Conservation (phyloP, 2,113 vertebrate species). For the Pristiophorus japonicus region DNA sequence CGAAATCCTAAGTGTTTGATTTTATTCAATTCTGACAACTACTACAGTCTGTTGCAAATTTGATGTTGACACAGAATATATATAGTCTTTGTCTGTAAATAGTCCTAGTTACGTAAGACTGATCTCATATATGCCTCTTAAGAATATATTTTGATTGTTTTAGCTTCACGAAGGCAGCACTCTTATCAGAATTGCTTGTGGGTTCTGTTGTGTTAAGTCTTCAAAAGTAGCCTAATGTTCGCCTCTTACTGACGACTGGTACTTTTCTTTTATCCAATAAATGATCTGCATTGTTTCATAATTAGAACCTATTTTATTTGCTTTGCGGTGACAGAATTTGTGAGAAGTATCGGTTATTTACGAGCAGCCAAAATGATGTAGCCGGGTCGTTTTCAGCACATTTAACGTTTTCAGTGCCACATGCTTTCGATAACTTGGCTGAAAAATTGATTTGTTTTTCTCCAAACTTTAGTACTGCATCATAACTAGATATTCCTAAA, state of each 20-base stretch:
- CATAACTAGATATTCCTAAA: not conserved
- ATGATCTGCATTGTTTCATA: slow-evolving; percentile 27
- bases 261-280: slow-evolving; percentile 11
- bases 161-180: slow-evolving; percentile 13
- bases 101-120: slow-evolving; percentile 19
- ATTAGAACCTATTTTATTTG: not conserved
- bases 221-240: not conserved
- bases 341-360: not conserved
- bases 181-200: slow-evolving; percentile 1
- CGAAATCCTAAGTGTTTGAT: slow-evolving; percentile 36
- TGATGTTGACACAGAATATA: slow-evolving; percentile 36
- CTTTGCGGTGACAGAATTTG: not conserved
- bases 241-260: slow-evolving; percentile 6
- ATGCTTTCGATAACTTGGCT: not conserved
- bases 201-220: slow-evolving; percentile 6
- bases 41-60: slow-evolving; percentile 12
- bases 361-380: not conserved
- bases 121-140: slow-evolving; percentile 19
- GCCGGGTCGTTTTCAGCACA: not conserved
- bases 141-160: slow-evolving; percentile 26
- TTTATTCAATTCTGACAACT: slow-evolving; percentile 35
- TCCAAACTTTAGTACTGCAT: not conserved
- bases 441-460: not conserved
- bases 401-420: not conserved
- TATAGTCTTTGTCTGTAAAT: slow-evolving; percentile 41